Base-by-base conservation (phyloP, 2,113 vertebrate genomes). In the Leiothrix lutea region DNA sequence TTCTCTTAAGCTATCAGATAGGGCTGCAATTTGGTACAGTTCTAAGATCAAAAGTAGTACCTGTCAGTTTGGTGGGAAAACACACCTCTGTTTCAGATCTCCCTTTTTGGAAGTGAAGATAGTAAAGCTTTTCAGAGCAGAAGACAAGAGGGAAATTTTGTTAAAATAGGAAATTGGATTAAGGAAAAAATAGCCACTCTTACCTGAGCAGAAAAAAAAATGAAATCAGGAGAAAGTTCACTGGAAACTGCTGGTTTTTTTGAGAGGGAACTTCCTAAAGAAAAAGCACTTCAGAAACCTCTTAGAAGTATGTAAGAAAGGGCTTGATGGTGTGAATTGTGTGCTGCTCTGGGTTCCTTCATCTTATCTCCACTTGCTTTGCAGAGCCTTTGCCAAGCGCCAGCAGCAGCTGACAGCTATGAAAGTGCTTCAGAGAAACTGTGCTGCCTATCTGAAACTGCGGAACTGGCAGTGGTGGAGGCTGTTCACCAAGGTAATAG, bases 391-490 rank as follows among this genome's bases (percentile, higher is more conserved):
- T 93, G 98, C 99, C 56, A 99, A 98, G 98, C 98, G 99, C 57
- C 99, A 99, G 94, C 99, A 99, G 98, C 99, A 99, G 92, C 95
- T 99, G 89, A 99, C 99, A 1, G 99, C 99, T 31, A 99, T 99
- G 99, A 99, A 98, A 83, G 99, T 99, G 80, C 99, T 99, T 84
- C 99, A 99, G 98, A 98, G 99, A 86, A 99, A 99, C 98, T 99
- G 99, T 19, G 99, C 99, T 4, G 99, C 99, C n/a, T 99, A 99
- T 94, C 96, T 99, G 77, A 99, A 99, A 94, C 98, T 99, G 83
- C 97, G 99, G 44, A 99, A 99, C 98, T 99, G 99, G 99, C 99
- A 99, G 61, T 99, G 99, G 99, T 99, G 99, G 99, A 98, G 99
- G n/a, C 97, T 99, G 45, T 99, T 99, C 97, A 99, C 99, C 69